These are phyloP conservation scores for Netelia fuscicornis DNA, from an alignment of 2,888 invertebrate species.

Conservation along the genomic window DNA sequence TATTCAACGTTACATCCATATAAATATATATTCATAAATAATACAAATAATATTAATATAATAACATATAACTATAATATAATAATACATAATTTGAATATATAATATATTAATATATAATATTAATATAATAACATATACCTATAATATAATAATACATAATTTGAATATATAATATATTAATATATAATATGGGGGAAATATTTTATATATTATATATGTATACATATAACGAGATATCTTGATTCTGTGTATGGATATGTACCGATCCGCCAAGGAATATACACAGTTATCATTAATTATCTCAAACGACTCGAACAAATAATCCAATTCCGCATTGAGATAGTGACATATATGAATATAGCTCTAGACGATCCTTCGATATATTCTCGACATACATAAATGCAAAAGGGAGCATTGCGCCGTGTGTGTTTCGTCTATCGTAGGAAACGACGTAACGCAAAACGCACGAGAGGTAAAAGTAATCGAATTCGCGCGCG, in stretches of 20 bases:
- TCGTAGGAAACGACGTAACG: conserved; percentile 51
- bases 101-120: too few relatives aligned
- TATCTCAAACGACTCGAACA: conserved; percentile 59
- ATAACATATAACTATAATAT: too few relatives aligned
- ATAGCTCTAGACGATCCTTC: conserved; percentile 47
- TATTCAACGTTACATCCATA: background rate
- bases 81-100: too few relatives aligned
- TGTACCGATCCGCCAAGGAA: conserved; percentile 2
- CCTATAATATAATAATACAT: too few relatives aligned
- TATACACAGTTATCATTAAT: conserved; percentile 62
- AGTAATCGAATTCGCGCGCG: conserved; percentile 65
- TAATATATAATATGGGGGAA: too few relatives aligned
- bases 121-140: too few relatives aligned
- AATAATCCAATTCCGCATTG: conserved; percentile 67
- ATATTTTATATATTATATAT: background rate
- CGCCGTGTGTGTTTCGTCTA: conserved; percentile 25
- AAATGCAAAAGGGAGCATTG: conserved; percentile 63
- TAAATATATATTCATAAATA: too few relatives aligned
- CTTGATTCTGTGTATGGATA: background rate
- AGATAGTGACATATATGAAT: conserved; percentile 25
- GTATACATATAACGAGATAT: conserved; percentile 21
- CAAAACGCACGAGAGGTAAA: conserved; percentile 53
- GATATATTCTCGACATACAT: conserved; percentile 61
- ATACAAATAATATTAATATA: too few relatives aligned
- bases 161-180: too few relatives aligned